These are phyloP conservation scores for Knipowitschia caucasica DNA, from an alignment of 2,797 vertebrate genomes.

Conservation along the genomic window DNA sequence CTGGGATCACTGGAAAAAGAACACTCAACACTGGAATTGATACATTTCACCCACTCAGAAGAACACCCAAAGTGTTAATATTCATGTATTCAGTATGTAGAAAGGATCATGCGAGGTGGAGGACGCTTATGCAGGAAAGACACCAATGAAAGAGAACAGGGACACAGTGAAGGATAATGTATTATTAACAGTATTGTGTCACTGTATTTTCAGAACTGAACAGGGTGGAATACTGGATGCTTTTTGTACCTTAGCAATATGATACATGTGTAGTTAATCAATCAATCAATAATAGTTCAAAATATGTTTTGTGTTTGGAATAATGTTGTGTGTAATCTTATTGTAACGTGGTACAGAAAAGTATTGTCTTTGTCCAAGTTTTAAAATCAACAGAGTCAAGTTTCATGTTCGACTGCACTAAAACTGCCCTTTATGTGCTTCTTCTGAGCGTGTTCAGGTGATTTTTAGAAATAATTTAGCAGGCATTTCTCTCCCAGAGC, in stretches of 20 bases:
- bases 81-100: not conserved
- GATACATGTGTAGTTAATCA: no score
- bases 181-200: slow-evolving; percentile 3
- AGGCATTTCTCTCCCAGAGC: slow-evolving; percentile 26
- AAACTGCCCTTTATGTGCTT: not conserved
- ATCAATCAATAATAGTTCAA: not conserved
- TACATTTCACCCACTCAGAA: not conserved
- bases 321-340: not conserved
- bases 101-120: not conserved
- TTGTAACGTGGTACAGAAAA: not conserved
- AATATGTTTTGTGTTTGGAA: not conserved
- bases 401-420: not conserved
- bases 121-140: not conserved
- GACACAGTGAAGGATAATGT: slow-evolving; percentile 1
- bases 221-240: not conserved
- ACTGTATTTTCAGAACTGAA: not conserved
- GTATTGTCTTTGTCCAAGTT: not conserved
- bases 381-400: not conserved
- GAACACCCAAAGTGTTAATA: not conserved
- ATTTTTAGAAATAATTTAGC: slow-evolving; percentile 24
- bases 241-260: not conserved
- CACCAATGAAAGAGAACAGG: not conserved
- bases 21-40: not conserved
- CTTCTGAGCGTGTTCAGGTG: slow-evolving; percentile 11
- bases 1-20: slow-evolving; percentile 14